Evolutionary conservation across 2,113 vertebrate genomes (phyloP), one percentile per base, ranked within the genome.

Genomic region (Anser cygnoides): DNA sequence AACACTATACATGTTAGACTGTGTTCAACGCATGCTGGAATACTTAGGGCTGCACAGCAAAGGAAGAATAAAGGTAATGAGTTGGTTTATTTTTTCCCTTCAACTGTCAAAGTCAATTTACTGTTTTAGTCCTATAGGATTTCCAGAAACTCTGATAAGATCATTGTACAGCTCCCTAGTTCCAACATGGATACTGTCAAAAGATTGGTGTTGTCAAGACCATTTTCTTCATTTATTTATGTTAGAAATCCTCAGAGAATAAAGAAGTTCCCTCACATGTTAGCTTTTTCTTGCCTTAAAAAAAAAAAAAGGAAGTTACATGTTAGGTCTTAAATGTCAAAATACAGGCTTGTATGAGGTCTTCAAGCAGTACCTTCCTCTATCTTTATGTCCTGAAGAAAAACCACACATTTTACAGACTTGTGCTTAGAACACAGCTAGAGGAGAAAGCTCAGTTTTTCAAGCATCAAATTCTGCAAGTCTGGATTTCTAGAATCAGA

Each of bases 91-190:
- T 78, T 63, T 3, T 43, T 8, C 23, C 37, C 50, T 21, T 94
- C 71, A 14, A 95, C 96, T 98, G 98, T 97, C 97, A 97, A 96
- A 97, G 77, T 96, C 96, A 96, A 98, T 97, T 98, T 97, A 98
- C 95, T 97, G 84, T 93, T 97, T 97, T 52, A 97, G 94, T 97
- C 92, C 93, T 97, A 83, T 49, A 98, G 15, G 41, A 92, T 93
- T 98, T 97, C 97, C 96, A 98, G 97, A 97, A 98, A 97, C 90
- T 87, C 96, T 87, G 95, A 97, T 97, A 98, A 97, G 92, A 96
- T 96, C 93, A 96, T 54, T 92, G 84, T 80, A 95, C 92, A 95
- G 93, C 89, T 96, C 92, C 85, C 96, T 97, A 97, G 83, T 93
- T 93, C 96, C 96, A 96, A 97, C 93, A 97, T 74, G 95, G 91